A percentile compares a stretch with the other conserved stretches of the same genome.
phyloP scores from a whole-genome alignment of 2,888 invertebrate species.

The Synanthedon formicaeformis region DNA sequence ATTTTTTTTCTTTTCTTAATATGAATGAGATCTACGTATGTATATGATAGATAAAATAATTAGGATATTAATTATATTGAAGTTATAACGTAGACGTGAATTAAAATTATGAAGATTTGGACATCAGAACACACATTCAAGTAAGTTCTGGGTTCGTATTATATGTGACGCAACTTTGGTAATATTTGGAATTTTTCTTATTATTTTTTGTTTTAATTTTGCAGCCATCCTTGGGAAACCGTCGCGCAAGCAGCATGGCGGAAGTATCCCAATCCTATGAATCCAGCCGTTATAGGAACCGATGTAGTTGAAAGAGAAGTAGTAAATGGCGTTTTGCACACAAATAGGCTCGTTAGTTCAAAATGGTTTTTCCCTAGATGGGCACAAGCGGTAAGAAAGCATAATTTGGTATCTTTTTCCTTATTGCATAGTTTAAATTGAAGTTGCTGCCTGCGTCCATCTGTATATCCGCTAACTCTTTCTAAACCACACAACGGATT shows the following conservation, averaged over 20 bases:
- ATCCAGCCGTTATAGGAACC: conserved; percentile 94
- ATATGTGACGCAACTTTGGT: conserved; percentile 47
- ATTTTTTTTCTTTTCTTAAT: conserved; percentile 14
- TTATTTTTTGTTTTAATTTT: conserved; percentile 21
- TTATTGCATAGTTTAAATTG: no score
- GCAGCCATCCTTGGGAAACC: conserved; percentile 97
- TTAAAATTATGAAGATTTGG: conserved; percentile 89
- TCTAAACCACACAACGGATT: no score
- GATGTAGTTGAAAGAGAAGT: conserved; percentile 96
- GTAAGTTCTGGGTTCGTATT: conserved; percentile 64
- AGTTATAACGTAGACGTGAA: neutral
- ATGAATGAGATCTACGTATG: conserved; percentile 29
- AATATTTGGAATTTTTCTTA: conserved; percentile 3
- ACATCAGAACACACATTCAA: conserved; percentile 93
- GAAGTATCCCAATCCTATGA: conserved; percentile 99
- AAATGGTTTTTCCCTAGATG: conserved; percentile 96
- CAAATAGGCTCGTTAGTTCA: conserved; percentile 94
- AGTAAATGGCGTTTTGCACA: conserved; percentile 86
- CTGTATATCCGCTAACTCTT: no score
- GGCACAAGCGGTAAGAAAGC: conserved; percentile 86
- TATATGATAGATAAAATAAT: conserved; percentile 24
- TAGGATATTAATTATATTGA: conserved; percentile 20
- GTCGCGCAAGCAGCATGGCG: conserved; percentile 98
- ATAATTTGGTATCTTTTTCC: no score
- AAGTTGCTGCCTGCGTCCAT: no score